Conservation (phyloP, 2,113 vertebrate species). For the Daubentonia madagascariensis region DNA sequence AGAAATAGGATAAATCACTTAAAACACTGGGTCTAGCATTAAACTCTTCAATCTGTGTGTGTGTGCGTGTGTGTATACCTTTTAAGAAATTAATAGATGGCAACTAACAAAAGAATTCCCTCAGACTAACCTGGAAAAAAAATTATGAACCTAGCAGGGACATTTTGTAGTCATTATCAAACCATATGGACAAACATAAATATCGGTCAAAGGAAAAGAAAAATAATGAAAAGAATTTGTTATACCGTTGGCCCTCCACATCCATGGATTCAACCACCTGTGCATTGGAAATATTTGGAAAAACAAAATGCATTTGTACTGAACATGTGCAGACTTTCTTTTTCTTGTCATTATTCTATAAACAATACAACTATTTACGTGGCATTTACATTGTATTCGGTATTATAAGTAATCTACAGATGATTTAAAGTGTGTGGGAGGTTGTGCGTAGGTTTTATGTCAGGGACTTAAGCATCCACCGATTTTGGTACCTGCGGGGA, state of each 20-base stretch:
- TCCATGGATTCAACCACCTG: background rate
- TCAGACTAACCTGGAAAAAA: background rate
- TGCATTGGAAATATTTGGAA: background rate
- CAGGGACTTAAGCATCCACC: background rate
- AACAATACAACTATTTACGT: background rate
- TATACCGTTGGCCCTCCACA: background rate
- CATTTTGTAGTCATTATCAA: background rate
- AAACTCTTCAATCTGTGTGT: fast-evolving
- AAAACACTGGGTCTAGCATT: background rate
- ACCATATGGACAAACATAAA: background rate
- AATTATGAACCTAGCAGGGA: fast-evolving
- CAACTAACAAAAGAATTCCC: too few species aligned
- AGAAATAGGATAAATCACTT: too few species aligned
- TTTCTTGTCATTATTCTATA: background rate
- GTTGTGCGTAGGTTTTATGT: background rate
- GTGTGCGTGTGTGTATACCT: too few species aligned
- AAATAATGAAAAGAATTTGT: background rate
- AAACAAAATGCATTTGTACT: background rate
- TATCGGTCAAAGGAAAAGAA: background rate
- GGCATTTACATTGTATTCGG: background rate
- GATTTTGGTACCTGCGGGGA: background rate
- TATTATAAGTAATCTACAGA: background rate
- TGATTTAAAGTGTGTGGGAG: background rate
- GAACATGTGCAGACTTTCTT: background rate
- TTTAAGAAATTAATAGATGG: background rate